phyloP scores from a whole-genome alignment of 2,797 vertebrate genomes.

The Hoplostethus atlanticus region DNA sequence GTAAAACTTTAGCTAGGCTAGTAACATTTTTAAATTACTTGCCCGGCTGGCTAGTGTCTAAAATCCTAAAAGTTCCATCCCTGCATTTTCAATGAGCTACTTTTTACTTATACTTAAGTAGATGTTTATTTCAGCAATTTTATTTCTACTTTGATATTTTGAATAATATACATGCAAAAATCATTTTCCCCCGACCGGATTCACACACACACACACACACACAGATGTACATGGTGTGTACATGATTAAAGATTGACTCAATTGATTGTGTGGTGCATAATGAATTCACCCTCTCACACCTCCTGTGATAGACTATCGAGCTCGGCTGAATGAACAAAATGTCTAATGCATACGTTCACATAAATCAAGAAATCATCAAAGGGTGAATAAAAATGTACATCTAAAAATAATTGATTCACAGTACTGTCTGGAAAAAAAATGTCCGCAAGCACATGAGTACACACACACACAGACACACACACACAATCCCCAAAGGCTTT shows the following conservation, averaged over 20 bases:
- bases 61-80: too few species aligned
- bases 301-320: conserved; percentile 12
- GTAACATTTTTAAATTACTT: too few species aligned
- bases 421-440: conserved; percentile 15
- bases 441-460: conserved; percentile 23
- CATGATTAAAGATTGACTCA: conserved; percentile 34
- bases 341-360: conserved; percentile 13
- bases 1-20: too few species aligned
- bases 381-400: conserved; percentile 21
- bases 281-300: conserved; percentile 9
- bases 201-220: background rate
- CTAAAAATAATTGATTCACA: conserved; percentile 29
- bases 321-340: conserved; percentile 10
- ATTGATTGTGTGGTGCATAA: conserved; percentile 18
- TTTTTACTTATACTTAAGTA: background rate
- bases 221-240: conserved; percentile 3
- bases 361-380: conserved; percentile 5
- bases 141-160: background rate
- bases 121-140: too few species aligned
- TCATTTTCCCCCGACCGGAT: conserved; percentile 10
- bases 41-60: too few species aligned
- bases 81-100: too few species aligned
- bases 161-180: conserved; percentile 1
- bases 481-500: conserved; percentile 68
- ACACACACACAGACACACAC: conserved; percentile 45